A percentile compares a stretch with the other conserved stretches of the same genome.
These are phyloP conservation scores for Ceratina australensis DNA, from an alignment of 1,140 invertebrate species.

Conservation along the genomic window DNA sequence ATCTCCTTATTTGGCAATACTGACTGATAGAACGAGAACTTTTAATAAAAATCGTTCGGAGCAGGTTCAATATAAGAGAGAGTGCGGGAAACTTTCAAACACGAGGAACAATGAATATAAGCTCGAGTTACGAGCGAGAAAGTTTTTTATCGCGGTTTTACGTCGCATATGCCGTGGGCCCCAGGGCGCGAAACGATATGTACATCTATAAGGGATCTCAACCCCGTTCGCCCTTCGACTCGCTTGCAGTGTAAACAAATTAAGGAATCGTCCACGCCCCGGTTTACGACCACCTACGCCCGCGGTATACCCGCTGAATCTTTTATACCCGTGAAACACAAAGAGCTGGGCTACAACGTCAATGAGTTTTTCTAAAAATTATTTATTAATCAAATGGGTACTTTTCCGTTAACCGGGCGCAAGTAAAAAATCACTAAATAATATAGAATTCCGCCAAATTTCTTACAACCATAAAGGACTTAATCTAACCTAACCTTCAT, in stretches of 20 bases:
- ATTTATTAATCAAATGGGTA: too few relatives aligned
- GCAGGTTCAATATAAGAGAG: too few relatives aligned
- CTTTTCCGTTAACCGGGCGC: too few relatives aligned
- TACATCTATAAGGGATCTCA: constrained; percentile 30
- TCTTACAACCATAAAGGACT: too few relatives aligned
- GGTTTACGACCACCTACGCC: constrained; percentile 65
- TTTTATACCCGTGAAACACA: constrained; percentile 45
- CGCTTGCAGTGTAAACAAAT: constrained; percentile 75
- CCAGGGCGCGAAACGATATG: constrained; percentile 41
- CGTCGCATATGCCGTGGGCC: constrained; percentile 65
- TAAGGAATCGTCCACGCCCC: constrained; percentile 71
- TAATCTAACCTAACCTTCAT: too few relatives aligned
- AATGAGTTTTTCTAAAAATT: not conserved
- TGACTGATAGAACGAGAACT: too few relatives aligned
- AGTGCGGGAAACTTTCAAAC: constrained; percentile 23
- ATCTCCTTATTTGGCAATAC: too few relatives aligned
- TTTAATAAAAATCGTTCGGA: not conserved
- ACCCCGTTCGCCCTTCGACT: constrained; percentile 45
- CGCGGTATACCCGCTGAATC: constrained; percentile 70
- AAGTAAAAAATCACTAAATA: too few relatives aligned
- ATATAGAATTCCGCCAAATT: too few relatives aligned
- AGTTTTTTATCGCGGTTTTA: constrained; percentile 77
- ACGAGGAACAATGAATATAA: constrained; percentile 48
- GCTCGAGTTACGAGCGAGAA: constrained; percentile 68
- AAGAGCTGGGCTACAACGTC: too few relatives aligned